Conservation (phyloP, 2,888 invertebrate species). For the Pheosia gnoma region DNA sequence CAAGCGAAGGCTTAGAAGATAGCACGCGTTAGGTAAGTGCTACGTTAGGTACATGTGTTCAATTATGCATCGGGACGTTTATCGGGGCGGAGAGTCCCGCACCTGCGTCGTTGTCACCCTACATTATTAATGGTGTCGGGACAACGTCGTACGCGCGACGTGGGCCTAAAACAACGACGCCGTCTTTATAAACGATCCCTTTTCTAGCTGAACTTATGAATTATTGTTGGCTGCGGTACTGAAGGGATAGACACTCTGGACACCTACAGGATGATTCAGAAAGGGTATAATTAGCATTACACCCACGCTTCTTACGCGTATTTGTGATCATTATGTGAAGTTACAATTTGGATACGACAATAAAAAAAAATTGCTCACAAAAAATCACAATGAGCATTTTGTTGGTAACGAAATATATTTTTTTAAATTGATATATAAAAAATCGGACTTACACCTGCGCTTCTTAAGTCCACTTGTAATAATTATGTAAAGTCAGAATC, state of each 20-base stretch:
- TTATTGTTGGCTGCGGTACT: slow-evolving; percentile 41
- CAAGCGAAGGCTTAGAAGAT: slow-evolving; percentile 53
- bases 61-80: slow-evolving; percentile 80
- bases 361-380: no score
- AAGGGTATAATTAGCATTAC: no score
- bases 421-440: no score
- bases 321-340: no score
- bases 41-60: slow-evolving; percentile 66
- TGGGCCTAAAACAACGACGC: slow-evolving; percentile 52
- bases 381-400: no score
- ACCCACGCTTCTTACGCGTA: no score
- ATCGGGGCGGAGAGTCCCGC: slow-evolving; percentile 59
- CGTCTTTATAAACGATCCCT: slow-evolving; percentile 53
- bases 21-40: slow-evolving; percentile 55
- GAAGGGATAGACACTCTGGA: slow-evolving; percentile 29
- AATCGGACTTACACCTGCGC: no score
- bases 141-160: slow-evolving; percentile 34
- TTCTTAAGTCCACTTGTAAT: no score
- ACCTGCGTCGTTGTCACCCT: slow-evolving; percentile 79
- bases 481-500: no score
- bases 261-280: no score
- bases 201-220: slow-evolving; percentile 50
- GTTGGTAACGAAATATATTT: no score
- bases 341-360: no score
- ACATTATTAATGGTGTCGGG: slow-evolving; percentile 74